These are phyloP conservation scores for Tauraco erythrolophus DNA, from an alignment of 2,113 vertebrate genomes.

Conservation along the genomic window DNA sequence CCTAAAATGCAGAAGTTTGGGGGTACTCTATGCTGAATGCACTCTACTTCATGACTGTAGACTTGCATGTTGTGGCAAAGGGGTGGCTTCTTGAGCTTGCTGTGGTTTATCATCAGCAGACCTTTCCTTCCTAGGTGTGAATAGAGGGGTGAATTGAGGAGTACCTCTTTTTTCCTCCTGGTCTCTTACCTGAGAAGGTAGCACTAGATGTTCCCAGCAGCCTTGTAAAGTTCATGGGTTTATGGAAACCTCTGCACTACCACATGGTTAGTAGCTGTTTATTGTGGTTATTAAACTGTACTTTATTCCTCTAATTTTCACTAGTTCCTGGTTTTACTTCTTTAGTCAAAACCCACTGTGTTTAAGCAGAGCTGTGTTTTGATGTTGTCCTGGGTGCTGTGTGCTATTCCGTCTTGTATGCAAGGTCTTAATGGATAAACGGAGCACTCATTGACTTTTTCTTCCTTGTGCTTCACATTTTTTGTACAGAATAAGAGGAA, in stretches of 20 bases:
- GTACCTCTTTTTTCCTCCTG: neutral
- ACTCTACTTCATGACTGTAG: neutral
- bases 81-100: neutral
- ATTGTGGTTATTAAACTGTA: neutral
- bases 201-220: neutral
- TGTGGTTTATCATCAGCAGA: neutral
- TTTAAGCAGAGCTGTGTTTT: neutral
- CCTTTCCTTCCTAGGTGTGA: neutral
- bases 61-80: neutral
- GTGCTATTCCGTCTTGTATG: neutral
- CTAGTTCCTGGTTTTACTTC: neutral
- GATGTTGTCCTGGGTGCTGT: neutral
- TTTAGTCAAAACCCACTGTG: neutral
- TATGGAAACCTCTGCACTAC: neutral
- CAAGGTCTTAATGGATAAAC: neutral
- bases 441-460: neutral
- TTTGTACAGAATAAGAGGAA: neutral
- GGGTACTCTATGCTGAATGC: neutral
- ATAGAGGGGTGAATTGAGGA: neutral
- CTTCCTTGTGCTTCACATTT: neutral
- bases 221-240: neutral
- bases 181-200: neutral
- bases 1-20: neutral
- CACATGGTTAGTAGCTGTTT: neutral
- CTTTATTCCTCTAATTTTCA: neutral